Conservation (phyloP, 1,140 invertebrate species). For the Musca domestica region DNA sequence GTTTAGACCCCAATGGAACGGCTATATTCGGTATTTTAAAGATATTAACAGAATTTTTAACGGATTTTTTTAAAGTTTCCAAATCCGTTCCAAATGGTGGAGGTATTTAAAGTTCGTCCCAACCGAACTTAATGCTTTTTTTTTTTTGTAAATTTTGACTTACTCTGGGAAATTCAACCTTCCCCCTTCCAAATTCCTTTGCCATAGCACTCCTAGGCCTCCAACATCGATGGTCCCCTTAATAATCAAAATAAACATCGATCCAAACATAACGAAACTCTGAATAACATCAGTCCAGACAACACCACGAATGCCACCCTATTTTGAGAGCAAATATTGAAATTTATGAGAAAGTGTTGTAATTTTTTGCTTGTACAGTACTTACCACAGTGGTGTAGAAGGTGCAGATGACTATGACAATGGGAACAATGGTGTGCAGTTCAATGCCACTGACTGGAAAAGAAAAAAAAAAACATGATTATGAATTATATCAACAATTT, state of each 20-base stretch:
- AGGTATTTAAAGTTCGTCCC: too few species aligned
- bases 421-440: conserved; percentile 74
- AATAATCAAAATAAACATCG: conserved; percentile 75
- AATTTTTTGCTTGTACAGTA: conserved; percentile 28
- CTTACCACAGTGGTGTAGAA: conserved; percentile 87
- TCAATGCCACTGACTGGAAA: conserved; percentile 77
- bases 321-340: not conserved
- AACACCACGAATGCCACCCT: conserved; percentile 88
- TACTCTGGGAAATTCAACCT: conserved; percentile 78
- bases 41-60: too few species aligned
- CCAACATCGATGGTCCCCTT: conserved; percentile 80
- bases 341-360: not conserved
- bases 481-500: too few species aligned
- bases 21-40: too few species aligned
- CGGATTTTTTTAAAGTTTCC: too few species aligned
- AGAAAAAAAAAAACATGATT: not conserved
- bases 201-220: conserved; percentile 70
- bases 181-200: conserved; percentile 68
- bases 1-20: too few species aligned
- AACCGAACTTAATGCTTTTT: too few species aligned
- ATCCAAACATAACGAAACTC: conserved; percentile 77
- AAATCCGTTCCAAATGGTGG: too few species aligned
- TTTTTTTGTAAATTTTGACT: conserved; percentile 36
- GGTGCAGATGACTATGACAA: conserved; percentile 83
- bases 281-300: conserved; percentile 93